Base-by-base conservation (phyloP, 1,140 invertebrate species). In the Cephus cinctus region DNA sequence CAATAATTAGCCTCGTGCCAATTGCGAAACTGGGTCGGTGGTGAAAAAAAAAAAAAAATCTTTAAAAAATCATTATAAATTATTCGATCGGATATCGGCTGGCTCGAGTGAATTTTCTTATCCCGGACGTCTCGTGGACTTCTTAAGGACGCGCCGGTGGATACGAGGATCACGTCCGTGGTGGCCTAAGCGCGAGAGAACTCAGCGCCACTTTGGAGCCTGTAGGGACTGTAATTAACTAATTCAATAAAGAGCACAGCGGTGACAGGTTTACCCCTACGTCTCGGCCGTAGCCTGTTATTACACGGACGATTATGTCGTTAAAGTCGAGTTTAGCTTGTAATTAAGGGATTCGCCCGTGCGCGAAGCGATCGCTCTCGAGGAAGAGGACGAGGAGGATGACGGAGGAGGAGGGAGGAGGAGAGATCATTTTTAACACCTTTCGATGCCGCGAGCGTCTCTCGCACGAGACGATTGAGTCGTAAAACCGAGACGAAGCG, bases 241-340 rank as follows among this genome's bases (percentile, higher is more conserved):
- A 59, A 65, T 61, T 63, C 55, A 65, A 64, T 69, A 61, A 61
- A 61, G 51, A 61, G 49, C 48, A 40, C 40, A 53, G 38, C 57
- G 56, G 54, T 53, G 57, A 65, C 54, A 54, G 52, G 38, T 30
- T 50, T 52, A 54, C 43, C 39, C 47, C 44, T 50, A 46, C 53
- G 48, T 51, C 48, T 39, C 44, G 34, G 14, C 8, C 27, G 12
- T 27, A 64, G 58, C 59, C 52, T 61, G 57, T 66, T 59, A 63
- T 66, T 66, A 65, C 52, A 57, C 47, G 53, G 48, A 25, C 56
- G 57, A 69, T 69, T 68, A 67, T 63, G 56, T 67, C 62, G 62
- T 69, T 65, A 65, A 14, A 23, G 32, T 40, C 34, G 54, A 48
- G 43, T 54, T 60, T 56, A 59, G 55, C 57, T 41, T 66, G 56